A percentile compares a stretch with the other conserved stretches of the same genome.
phyloP scores from a whole-genome alignment of 2,797 vertebrate species.

The Bradypodion pumilum region DNA sequence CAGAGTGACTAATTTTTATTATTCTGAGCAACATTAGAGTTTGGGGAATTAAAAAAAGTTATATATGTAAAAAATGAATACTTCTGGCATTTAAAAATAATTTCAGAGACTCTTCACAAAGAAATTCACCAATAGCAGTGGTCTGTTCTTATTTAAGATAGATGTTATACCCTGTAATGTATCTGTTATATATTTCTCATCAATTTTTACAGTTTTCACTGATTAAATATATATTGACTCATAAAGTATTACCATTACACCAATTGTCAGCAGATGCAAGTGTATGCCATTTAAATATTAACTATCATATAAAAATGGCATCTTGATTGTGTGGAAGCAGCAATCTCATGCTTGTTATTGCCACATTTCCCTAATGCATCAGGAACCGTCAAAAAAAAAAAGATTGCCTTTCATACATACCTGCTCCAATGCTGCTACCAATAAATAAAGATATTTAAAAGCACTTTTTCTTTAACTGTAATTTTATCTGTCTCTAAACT shows the following conservation, averaged over 20 bases:
- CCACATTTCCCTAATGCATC: conserved; percentile 73
- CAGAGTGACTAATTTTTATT: conserved; percentile 74
- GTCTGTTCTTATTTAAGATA: conserved; percentile 61
- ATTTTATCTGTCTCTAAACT: conserved; percentile 56
- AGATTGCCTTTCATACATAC: conserved; percentile 46
- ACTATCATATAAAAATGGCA: conserved; percentile 94
- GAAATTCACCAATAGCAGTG: conserved; percentile 50
- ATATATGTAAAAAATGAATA: conserved; percentile 38
- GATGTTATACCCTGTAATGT: conserved; percentile 58
- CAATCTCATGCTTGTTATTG: conserved; percentile 79
- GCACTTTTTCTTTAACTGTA: conserved; percentile 64
- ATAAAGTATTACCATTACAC: conserved; percentile 89
- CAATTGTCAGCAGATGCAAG: conserved; percentile 88
- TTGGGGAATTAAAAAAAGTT: conserved; percentile 16
- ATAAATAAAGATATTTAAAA: conserved; percentile 52
- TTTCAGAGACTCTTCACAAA: conserved; percentile 33
- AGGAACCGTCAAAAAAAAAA: conserved; percentile 62
- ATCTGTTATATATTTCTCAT: conserved; percentile 82
- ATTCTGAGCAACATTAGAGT: conserved; percentile 61
- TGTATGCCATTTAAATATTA: conserved; percentile 92
- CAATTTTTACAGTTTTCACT: conserved; percentile 89
- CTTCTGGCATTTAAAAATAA: conserved; percentile 25
- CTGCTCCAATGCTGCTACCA: conserved; percentile 49
- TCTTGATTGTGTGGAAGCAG: conserved; percentile 88
- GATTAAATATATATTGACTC: conserved; percentile 93